These are phyloP conservation scores for Seriola rivoliana DNA, from an alignment of 2,113 vertebrate species.

Conservation along the genomic window DNA sequence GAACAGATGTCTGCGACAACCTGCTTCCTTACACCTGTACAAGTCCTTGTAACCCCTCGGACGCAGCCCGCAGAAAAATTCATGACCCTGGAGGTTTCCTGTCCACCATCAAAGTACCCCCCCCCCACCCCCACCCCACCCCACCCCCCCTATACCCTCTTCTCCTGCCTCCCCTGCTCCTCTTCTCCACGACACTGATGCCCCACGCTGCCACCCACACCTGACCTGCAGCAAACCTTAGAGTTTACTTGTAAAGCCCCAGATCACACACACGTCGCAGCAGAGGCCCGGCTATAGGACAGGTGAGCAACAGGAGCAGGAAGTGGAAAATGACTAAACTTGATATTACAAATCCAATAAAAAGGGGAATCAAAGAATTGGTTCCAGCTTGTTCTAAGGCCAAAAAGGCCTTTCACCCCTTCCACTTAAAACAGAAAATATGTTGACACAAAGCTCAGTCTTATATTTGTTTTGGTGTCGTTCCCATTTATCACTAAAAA, in stretches of 20 bases:
- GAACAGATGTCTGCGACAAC: slow-evolving; percentile 92
- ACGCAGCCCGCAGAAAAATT: slow-evolving; percentile 86
- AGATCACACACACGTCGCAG: not conserved
- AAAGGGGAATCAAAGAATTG: too few species aligned
- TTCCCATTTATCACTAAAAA: not conserved
- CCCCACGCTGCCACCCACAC: slow-evolving; percentile 25
- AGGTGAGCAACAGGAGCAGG: too few species aligned
- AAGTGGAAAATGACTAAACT: too few species aligned
- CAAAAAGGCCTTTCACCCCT: too few species aligned
- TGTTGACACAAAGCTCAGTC: too few species aligned
- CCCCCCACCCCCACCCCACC: slow-evolving; percentile 22
- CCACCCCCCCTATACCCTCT: slow-evolving; percentile 6
- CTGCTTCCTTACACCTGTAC: slow-evolving; percentile 92
- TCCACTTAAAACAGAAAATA: not conserved
- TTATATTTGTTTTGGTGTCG: too few species aligned
- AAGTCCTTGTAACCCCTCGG: slow-evolving; percentile 80
- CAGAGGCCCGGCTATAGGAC: not conserved
- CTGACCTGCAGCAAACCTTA: slow-evolving; percentile 17
- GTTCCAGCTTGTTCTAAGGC: too few species aligned
- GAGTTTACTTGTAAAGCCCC: not conserved
- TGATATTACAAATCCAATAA: too few species aligned
- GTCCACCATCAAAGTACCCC: slow-evolving; percentile 84
- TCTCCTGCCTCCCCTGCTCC: slow-evolving; percentile 9
- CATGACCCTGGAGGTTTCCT: slow-evolving; percentile 86
- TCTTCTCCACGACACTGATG: slow-evolving; percentile 5